Conservation (phyloP, 2,888 invertebrate species). For the Branchipolynoe longqiensis region DNA sequence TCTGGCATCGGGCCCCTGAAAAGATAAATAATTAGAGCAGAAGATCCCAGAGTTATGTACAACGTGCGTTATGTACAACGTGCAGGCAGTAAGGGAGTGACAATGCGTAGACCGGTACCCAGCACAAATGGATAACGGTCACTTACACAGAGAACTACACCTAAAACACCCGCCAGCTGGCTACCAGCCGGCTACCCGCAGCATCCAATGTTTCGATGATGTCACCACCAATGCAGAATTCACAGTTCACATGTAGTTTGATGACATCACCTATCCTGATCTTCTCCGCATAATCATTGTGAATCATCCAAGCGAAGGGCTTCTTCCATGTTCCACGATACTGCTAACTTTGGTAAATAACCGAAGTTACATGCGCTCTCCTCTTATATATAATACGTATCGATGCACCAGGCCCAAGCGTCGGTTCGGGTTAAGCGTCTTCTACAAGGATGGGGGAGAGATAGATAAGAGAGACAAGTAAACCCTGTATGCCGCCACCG, state of each 20-base stretch:
- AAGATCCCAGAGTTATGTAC: not conserved
- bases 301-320: too few species aligned
- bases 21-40: not conserved
- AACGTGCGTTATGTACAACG: not conserved
- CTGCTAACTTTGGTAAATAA: too few species aligned
- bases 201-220: not conserved
- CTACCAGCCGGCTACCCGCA: not conserved
- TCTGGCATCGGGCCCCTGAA: not conserved
- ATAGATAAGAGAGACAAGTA: not conserved
- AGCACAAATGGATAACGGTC: not conserved
- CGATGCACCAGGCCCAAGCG: too few species aligned
- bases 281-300: too few species aligned
- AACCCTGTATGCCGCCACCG: conserved; percentile 11
- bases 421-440: too few species aligned
- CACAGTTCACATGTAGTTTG: too few species aligned
- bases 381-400: too few species aligned
- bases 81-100: not conserved
- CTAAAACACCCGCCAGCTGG: not conserved
- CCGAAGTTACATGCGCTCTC: too few species aligned
- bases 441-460: not conserved
- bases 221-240: too few species aligned
- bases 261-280: too few species aligned
- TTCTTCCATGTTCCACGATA: too few species aligned
- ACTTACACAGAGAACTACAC: not conserved
- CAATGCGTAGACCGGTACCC: not conserved